phyloP scores from a whole-genome alignment of 1,140 invertebrate genomes.

The Nasonia giraulti region DNA sequence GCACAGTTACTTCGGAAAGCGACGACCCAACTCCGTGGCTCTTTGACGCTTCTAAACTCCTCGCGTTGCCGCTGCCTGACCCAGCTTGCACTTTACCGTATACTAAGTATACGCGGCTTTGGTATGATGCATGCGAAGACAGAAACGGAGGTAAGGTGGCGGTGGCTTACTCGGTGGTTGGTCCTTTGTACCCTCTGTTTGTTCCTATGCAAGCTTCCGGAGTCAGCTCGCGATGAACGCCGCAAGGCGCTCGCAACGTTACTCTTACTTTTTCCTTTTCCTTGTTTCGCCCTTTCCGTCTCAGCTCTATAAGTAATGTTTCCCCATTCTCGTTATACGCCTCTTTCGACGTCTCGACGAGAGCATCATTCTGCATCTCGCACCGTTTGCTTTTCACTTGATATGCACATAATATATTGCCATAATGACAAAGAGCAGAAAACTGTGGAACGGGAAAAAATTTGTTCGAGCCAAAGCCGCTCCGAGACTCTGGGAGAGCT shows the following conservation, averaged over 20 bases:
- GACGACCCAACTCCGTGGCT: neutral
- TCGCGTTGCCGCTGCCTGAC: neutral
- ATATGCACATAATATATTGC: too few species aligned
- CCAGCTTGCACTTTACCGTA: conserved; percentile 50
- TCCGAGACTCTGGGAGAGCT: neutral
- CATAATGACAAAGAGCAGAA: neutral
- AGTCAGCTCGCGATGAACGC: too few species aligned
- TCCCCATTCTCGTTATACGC: neutral
- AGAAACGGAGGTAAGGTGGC: conserved; percentile 58
- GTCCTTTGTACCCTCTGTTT: conserved; percentile 57
- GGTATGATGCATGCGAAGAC: conserved; percentile 71
- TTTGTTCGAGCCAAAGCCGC: neutral
- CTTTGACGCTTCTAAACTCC: neutral
- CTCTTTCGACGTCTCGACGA: neutral
- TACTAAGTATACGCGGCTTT: conserved; percentile 68
- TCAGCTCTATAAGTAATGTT: neutral
- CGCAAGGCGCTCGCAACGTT: too few species aligned
- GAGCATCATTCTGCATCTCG: too few species aligned
- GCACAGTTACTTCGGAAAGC: neutral
- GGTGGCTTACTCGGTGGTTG: conserved; percentile 67
- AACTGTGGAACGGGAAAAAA: neutral
- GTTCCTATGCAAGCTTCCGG: neutral
- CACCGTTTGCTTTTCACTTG: too few species aligned
- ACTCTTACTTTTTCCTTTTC: too few species aligned
- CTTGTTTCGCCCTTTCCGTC: neutral